Evolutionary conservation across 2,888 invertebrate species (phyloP).

Genomic region (Rotaria socialis): DNA sequence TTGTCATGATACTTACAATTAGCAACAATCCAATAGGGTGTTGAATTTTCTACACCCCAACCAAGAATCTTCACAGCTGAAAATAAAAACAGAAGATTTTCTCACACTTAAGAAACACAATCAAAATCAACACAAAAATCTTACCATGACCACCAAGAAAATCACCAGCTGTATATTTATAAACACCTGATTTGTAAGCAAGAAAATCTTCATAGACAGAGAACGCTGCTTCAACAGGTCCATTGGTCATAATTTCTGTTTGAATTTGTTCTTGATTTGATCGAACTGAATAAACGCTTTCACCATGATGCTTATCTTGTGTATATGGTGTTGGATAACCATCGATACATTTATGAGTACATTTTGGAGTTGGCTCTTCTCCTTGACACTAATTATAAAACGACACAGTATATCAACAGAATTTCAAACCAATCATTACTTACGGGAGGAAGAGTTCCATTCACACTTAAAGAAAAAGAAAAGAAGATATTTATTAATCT

Average conservation of each 20-base stretch:
- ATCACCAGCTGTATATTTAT: constrained; percentile 70
- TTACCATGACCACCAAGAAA: constrained; percentile 72
- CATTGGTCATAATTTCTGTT: constrained; percentile 76
- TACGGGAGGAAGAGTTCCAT: too few species aligned
- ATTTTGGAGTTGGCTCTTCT: constrained; percentile 71
- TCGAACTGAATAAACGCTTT: constrained; percentile 60
- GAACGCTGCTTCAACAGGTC: constrained; percentile 83
- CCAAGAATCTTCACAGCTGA: constrained; percentile 74
- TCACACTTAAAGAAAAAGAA: too few species aligned
- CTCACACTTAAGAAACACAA: too few species aligned
- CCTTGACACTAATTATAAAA: constrained; percentile 54
- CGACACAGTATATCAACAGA: too few species aligned
- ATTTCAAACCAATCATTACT: too few species aligned
- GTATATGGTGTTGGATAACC: constrained; percentile 69
- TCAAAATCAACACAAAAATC: too few species aligned
- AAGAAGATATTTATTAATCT: too few species aligned
- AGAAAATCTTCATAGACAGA: constrained; percentile 79
- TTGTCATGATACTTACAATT: constrained; percentile 61
- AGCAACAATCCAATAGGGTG: constrained; percentile 81
- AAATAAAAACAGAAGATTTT: background rate
- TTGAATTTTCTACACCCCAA: constrained; percentile 76
- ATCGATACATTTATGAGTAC: constrained; percentile 68
- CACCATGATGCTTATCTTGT: constrained; percentile 69
- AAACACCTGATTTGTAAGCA: constrained; percentile 75
- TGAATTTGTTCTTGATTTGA: constrained; percentile 69